Conservation (phyloP, 2,888 invertebrate species). For the Mantis religiosa region DNA sequence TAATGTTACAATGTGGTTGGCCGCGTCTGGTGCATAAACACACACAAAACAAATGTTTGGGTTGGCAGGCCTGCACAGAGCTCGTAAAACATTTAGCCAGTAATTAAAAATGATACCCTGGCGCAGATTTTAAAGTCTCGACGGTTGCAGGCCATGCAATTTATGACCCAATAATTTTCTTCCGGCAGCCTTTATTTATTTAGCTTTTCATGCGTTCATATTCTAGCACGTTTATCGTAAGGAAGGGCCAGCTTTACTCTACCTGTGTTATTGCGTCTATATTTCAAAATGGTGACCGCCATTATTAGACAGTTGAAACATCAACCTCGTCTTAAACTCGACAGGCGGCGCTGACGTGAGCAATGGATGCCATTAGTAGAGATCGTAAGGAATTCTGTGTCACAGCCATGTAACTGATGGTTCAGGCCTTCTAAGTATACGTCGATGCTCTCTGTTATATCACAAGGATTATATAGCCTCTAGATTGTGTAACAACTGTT, state of each 20-base stretch:
- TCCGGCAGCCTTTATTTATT: not conserved
- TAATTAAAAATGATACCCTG: not conserved
- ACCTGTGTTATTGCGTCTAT: not conserved
- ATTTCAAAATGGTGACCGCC: not conserved
- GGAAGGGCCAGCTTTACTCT: not conserved
- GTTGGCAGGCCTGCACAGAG: not conserved
- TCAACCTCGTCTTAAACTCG: not conserved
- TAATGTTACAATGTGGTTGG: no score
- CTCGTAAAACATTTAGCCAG: not conserved
- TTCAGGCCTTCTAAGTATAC: no score
- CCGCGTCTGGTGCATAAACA: not conserved
- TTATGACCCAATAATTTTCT: not conserved
- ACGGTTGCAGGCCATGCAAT: not conserved
- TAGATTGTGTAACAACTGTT: no score
- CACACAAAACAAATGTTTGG: not conserved
- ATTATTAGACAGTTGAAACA: not conserved
- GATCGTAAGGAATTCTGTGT: no score
- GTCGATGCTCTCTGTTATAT: no score
- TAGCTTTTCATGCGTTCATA: not conserved
- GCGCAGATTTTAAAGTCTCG: not conserved
- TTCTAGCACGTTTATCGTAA: not conserved
- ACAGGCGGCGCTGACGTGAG: not conserved
- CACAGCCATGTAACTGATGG: no score
- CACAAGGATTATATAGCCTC: no score
- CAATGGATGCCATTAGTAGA: not conserved